phyloP scores from a whole-genome alignment of 2,113 vertebrate genomes.

The Thalassoma bifasciatum region DNA sequence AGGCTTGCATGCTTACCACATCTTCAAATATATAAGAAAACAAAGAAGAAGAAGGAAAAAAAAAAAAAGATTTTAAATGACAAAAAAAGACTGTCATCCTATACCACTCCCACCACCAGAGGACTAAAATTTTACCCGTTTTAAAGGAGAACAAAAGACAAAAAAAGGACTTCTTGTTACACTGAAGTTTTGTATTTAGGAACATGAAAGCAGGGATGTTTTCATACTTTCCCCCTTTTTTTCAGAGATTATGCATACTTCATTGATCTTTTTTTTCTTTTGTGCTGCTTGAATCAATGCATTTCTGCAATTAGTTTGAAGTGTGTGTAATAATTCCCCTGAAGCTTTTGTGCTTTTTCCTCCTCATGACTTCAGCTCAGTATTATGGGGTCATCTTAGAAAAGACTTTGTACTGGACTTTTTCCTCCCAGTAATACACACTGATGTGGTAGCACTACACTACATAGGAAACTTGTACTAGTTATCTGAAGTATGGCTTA shows the following conservation, averaged over 20 bases:
- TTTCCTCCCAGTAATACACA: conserved; percentile 61
- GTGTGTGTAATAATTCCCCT: conserved; percentile 87
- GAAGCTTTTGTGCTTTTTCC: conserved; percentile 50
- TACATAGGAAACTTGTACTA: conserved; percentile 70
- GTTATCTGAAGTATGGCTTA: conserved; percentile 68
- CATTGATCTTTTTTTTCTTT: conserved; percentile 87
- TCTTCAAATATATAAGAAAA: conserved; percentile 91
- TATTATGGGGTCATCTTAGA: conserved; percentile 68
- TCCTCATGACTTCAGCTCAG: conserved; percentile 61
- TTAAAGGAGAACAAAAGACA: conserved; percentile 87
- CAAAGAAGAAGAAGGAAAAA: conserved; percentile 52
- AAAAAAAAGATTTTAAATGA: conserved; percentile 60
- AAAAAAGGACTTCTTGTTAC: conserved; percentile 96
- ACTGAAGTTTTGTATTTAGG: conserved; percentile 99
- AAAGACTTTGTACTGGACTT: conserved; percentile 60
- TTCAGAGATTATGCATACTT: conserved; percentile 97
- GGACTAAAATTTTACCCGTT: conserved; percentile 97
- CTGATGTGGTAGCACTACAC: conserved; percentile 74
- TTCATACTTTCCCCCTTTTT: conserved; percentile 87
- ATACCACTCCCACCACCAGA: conserved; percentile 95
- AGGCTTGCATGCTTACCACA: conserved; percentile 99
- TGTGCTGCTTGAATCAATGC: conserved; percentile 98
- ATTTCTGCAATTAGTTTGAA: conserved; percentile 90
- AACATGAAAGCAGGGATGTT: conserved; percentile 99
- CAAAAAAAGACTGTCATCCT: conserved; percentile 90